Conservation (phyloP, 2,797 vertebrate genomes). For the Apogon hyalosoma region DNA sequence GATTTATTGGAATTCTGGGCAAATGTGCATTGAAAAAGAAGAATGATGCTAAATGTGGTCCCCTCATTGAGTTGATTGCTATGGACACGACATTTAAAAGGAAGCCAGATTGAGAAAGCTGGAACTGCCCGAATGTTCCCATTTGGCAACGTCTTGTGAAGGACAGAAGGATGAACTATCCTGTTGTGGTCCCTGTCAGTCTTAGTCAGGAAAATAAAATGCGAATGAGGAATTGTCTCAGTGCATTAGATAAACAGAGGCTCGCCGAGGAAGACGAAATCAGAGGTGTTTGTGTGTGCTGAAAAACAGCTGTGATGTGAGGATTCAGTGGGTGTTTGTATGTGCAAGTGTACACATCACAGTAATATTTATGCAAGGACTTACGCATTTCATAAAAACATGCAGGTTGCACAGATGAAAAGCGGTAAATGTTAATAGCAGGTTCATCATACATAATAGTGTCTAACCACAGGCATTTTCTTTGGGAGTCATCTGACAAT, state of each 20-base stretch:
- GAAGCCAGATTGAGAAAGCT: slow-evolving; percentile 30
- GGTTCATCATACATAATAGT: slow-evolving; percentile 48
- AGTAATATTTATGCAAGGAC: slow-evolving; percentile 40
- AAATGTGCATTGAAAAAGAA: slow-evolving; percentile 17
- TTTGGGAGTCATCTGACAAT: slow-evolving; percentile 44
- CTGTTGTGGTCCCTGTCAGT: slow-evolving; percentile 17
- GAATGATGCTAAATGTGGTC: slow-evolving; percentile 11
- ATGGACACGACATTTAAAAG: slow-evolving; percentile 23
- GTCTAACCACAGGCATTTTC: slow-evolving; percentile 51
- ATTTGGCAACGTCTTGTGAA: slow-evolving; percentile 33
- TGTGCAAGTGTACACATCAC: slow-evolving; percentile 14
- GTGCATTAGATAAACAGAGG: slow-evolving; percentile 2
- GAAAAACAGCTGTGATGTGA: slow-evolving; percentile 40
- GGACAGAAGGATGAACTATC: slow-evolving; percentile 43
- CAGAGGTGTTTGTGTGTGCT: slow-evolving; percentile 13
- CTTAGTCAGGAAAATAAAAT: slow-evolving; percentile 1
- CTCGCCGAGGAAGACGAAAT: slow-evolving; percentile 18
- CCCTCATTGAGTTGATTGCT: slow-evolving; percentile 20
- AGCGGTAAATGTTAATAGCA: slow-evolving; percentile 54
- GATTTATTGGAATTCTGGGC: slow-evolving; percentile 17
- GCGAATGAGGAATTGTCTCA: slow-evolving; percentile 14
- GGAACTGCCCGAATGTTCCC: slow-evolving; percentile 4
- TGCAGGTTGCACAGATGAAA: slow-evolving; percentile 46
- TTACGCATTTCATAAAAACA: slow-evolving; percentile 41
- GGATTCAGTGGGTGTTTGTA: slow-evolving; percentile 26